Evolutionary conservation across 1,140 invertebrate genomes (phyloP), one percentile per base, ranked within the genome.

Genomic region (Solen grandis): DNA sequence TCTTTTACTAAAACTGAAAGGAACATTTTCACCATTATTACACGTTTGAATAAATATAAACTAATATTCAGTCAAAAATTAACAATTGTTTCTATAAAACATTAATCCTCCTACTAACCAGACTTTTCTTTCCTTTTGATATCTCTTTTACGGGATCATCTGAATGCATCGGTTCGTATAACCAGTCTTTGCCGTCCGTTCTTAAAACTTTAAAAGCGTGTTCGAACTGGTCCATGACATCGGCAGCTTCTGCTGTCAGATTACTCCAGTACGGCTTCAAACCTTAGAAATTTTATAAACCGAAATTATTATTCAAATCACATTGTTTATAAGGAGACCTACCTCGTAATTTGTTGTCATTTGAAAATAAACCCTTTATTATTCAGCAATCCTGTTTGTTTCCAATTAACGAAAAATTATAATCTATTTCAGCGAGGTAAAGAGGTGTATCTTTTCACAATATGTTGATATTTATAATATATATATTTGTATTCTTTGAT

Each of bases 261-360:
- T 76, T 41, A 35, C 38, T 65, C 59, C 59, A 76, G 35, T 76
- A 76, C 10, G 59, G 73, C 8, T 38, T 54, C 8, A 76, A 52
- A 1, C 73, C 73, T 76, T n/a, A n/a, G n/a, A n/a, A n/a, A n/a
- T n/a, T n/a, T n/a, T n/a, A n/a, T n/a, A n/a, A n/a, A n/a, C n/a
- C n/a, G n/a, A n/a, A n/a, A n/a, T n/a, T n/a, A n/a, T n/a, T n/a
- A n/a, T n/a, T n/a, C n/a, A n/a, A n/a, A n/a, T n/a, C n/a, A n/a
- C n/a, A n/a, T n/a, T n/a, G n/a, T n/a, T n/a, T n/a, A n/a, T n/a
- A n/a, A n/a, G n/a, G n/a, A n/a, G n/a, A n/a, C n/a, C n/a, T n/a
- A n/a, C n/a, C n/a, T n/a, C n/a, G n/a, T n/a, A n/a, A n/a, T n/a
- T n/a, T n/a, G n/a, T n/a, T n/a, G n/a, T n/a, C n/a, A n/a, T n/a